Evolutionary conservation across 2,113 vertebrate genomes (phyloP).

Genomic region (Thryonomys swinderianus): DNA sequence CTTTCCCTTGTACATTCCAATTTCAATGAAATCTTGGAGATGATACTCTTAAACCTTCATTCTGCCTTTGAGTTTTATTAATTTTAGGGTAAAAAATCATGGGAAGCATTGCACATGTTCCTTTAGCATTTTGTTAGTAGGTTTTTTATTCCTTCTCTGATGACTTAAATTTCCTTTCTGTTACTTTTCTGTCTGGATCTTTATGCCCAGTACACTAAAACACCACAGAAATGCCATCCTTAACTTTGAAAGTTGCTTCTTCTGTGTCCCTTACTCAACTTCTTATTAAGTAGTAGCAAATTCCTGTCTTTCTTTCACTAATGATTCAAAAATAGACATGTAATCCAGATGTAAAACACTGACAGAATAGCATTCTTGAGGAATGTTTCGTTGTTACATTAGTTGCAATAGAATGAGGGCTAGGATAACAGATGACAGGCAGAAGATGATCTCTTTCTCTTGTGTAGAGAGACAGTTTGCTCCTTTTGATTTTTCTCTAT

Average conservation of each 20-base stretch:
- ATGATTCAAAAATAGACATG: background rate
- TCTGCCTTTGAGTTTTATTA: slow-evolving; percentile 24
- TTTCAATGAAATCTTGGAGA: background rate
- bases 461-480: background rate
- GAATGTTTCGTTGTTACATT: slow-evolving; percentile 24
- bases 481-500: background rate
- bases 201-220: slow-evolving; percentile 6
- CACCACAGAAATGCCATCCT: background rate
- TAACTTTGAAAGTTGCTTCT: background rate
- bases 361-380: background rate
- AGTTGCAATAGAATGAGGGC: background rate
- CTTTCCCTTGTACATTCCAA: slow-evolving; percentile 11
- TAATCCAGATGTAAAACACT: background rate
- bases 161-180: background rate
- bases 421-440: background rate
- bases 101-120: background rate
- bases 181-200: background rate
- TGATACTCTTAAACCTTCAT: slow-evolving; percentile 28
- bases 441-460: background rate
- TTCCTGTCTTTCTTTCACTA: background rate
- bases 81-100: slow-evolving; percentile 45
- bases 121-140: slow-evolving; percentile 9
- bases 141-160: slow-evolving; percentile 22
- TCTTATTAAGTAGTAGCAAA: background rate
- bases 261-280: background rate